Base-by-base conservation (phyloP, 2,888 invertebrate species). In the Campopleginae sp. region DNA sequence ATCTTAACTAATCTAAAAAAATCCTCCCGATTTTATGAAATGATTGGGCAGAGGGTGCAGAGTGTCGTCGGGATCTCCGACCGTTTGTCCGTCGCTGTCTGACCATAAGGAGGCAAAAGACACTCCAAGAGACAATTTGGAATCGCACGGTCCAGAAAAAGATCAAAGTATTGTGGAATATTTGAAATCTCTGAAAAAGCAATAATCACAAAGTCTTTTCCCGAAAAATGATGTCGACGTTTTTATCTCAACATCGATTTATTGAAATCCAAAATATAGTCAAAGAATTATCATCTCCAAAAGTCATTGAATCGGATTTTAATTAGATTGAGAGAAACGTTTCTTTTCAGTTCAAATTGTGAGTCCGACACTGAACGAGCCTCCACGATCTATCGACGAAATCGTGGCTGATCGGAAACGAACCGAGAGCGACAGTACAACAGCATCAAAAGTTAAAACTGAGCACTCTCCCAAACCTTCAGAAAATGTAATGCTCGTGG, bases 101-200 rank as follows among this genome's bases (percentile, higher is more conserved):
- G 77, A 14, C 10, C 33, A 23, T 19, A 54, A 54, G 14, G 17
- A 48, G 23, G 7, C 38, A 0, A 12, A 1, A 17, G 14, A 71
- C 4, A 31, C 58, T 27, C 31, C n/a, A 42, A 31, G 58, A 58
- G 14, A n/a, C 44, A 19, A 54, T 65, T 23, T 6, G 8, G n/a
- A 42, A 8, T 51, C 48, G n/a, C 38, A 14, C 6, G 23, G 7
- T 70, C 46, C 44, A 7, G 51, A 66, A 17, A 12, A n/a, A 38
- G 33, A 74, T 33, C 5, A 63, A 7, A 78, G 74, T 70, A 46
- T 75, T 12, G 75, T 65, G 33, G 42, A 70, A 14, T 23, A 38
- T n/a, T 65, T 48, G 46, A 82, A 66, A 75, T 70, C 65, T 19
- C 70, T 65, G 46, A 79, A 75, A 10, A 75, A 65, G 48, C 58